Percentiles rank a stretch among this genome's conserved stretches.
These are phyloP conservation scores for Temnothorax curvispinosus DNA, from an alignment of 1,140 invertebrate species.

Conservation along the genomic window DNA sequence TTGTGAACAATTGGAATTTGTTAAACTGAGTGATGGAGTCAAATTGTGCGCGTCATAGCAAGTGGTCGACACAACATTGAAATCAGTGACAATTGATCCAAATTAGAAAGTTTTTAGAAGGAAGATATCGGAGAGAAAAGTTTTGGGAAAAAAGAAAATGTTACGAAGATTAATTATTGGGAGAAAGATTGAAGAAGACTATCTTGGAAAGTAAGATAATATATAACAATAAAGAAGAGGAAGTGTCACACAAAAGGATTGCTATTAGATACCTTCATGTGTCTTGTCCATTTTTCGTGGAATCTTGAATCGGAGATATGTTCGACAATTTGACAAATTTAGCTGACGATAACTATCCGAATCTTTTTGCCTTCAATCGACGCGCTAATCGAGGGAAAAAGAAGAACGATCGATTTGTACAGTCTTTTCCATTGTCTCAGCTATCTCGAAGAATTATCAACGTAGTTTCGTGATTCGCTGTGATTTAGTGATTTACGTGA, in stretches of 20 bases:
- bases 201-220: not conserved
- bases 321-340: not conserved
- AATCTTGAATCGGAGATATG: conserved; percentile 4
- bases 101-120: not conserved
- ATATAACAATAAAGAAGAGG: not conserved
- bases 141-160: not conserved
- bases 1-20: conserved; percentile 12
- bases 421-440: not conserved
- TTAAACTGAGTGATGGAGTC: not conserved
- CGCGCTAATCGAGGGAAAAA: not conserved
- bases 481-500: not conserved
- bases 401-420: not conserved
- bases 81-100: not conserved
- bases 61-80: not conserved
- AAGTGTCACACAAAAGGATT: not conserved
- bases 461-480: not conserved
- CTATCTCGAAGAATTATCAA: not conserved
- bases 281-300: not conserved
- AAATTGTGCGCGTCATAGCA: not conserved
- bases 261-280: not conserved
- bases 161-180: not conserved
- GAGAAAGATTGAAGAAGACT: not conserved
- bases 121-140: not conserved
- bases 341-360: conserved; percentile 11
- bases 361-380: conserved; percentile 14